Conservation (phyloP, 2,888 invertebrate species). For the Notocelia uddmanniana region DNA sequence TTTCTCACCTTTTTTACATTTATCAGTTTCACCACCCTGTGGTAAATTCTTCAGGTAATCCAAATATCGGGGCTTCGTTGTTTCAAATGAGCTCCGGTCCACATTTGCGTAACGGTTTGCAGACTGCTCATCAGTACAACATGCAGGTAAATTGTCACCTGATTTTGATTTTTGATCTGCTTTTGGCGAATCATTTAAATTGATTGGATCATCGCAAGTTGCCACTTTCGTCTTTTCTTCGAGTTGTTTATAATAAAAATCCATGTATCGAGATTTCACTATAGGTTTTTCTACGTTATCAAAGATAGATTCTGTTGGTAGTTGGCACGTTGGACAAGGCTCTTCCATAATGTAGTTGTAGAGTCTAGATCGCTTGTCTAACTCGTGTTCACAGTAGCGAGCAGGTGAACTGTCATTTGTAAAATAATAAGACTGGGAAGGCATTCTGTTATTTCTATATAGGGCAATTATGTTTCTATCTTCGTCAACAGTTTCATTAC, state of each 20-base stretch:
- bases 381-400: neutral
- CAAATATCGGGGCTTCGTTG: constrained; percentile 7
- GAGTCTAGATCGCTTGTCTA: neutral
- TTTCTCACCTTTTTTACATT: neutral
- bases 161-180: neutral
- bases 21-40: neutral
- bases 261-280: constrained; percentile 31
- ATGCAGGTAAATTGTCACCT: too few species aligned
- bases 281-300: neutral
- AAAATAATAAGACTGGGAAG: neutral
- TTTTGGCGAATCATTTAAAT: neutral
- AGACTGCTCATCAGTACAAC: neutral
- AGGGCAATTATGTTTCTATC: neutral
- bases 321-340: neutral
- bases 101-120: neutral
- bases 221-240: neutral
- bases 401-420: neutral
- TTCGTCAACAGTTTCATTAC: neutral
- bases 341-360: constrained; percentile 8
- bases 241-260: constrained; percentile 17
- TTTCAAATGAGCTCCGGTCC: neutral
- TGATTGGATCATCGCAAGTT: neutral
- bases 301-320: neutral
- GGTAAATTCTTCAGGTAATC: constrained; percentile 2
- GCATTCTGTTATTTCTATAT: neutral